Conservation (phyloP, 1,140 invertebrate genomes). For the Ctenoplectra terminalis region DNA sequence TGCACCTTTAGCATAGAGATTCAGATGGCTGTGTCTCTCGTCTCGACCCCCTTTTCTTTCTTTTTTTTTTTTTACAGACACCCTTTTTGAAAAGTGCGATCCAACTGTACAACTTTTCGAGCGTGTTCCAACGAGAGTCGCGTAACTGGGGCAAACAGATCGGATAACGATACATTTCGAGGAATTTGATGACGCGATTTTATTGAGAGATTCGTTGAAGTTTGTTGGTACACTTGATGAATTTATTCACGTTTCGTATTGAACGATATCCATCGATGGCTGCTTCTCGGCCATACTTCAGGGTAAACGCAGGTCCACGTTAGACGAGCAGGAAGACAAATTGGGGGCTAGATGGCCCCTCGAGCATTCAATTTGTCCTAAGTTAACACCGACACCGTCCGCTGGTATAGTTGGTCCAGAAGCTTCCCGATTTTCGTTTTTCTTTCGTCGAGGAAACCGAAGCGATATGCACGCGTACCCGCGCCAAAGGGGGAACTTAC, state of each 20-base stretch:
- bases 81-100: neutral
- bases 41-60: neutral
- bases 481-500: constrained; percentile 4
- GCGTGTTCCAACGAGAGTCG: neutral
- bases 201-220: no score
- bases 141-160: neutral
- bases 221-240: neutral
- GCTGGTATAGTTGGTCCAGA: constrained; percentile 12
- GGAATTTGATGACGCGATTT: neutral
- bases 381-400: constrained; percentile 66
- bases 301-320: constrained; percentile 34
- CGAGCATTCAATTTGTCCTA: constrained; percentile 69
- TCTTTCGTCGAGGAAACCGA: neutral
- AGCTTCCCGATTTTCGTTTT: constrained; percentile 48
- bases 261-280: constrained; percentile 13
- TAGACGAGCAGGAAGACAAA: constrained; percentile 54
- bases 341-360: constrained; percentile 49
- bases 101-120: constrained; percentile 8
- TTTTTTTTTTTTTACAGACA: no score
- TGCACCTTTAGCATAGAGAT: constrained; percentile 17
- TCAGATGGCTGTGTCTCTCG: neutral
- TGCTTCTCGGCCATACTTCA: neutral
- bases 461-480: constrained; percentile 15
- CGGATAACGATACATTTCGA: neutral
- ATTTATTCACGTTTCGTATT: neutral